These are phyloP conservation scores for Diarsia brunnea DNA, from an alignment of 2,888 invertebrate species.

Conservation along the genomic window DNA sequence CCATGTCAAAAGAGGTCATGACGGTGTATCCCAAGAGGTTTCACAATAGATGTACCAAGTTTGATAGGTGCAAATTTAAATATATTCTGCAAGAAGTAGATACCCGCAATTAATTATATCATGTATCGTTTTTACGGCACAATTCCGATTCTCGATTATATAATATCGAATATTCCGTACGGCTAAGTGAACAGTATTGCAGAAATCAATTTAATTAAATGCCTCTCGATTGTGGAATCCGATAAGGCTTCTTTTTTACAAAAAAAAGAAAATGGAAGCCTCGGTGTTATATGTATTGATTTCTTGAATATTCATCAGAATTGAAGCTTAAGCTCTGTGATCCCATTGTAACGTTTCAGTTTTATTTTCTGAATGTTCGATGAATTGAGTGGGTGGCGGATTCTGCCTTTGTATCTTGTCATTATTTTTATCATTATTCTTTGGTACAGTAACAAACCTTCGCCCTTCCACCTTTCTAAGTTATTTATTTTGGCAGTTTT, in stretches of 20 bases:
- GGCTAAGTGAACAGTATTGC: constrained; percentile 26
- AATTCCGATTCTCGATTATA: constrained; percentile 34
- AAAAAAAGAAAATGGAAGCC: constrained; percentile 12
- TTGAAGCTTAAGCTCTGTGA: constrained; percentile 1
- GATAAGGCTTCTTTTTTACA: constrained; percentile 20
- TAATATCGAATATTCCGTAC: constrained; percentile 51
- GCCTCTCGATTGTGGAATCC: constrained; percentile 32
- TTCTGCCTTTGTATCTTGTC: not conserved
- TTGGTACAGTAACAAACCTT: not conserved
- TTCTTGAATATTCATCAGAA: constrained; percentile 37
- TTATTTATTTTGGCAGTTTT: no score
- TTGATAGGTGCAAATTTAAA: no score
- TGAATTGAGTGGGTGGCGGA: not conserved
- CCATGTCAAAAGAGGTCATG: no score
- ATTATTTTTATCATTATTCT: not conserved
- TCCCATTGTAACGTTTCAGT: not conserved
- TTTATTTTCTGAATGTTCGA: constrained; percentile 1
- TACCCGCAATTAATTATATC: constrained; percentile 46
- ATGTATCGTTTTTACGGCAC: constrained; percentile 27
- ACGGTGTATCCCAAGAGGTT: no score
- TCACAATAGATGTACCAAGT: no score
- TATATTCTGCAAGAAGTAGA: no score
- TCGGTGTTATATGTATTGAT: constrained; percentile 24
- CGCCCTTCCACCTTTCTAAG: not conserved
- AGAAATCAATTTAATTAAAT: constrained; percentile 55